These are phyloP conservation scores for Phalacrocorax aristotelis DNA, from an alignment of 2,113 vertebrate genomes.

Conservation along the genomic window DNA sequence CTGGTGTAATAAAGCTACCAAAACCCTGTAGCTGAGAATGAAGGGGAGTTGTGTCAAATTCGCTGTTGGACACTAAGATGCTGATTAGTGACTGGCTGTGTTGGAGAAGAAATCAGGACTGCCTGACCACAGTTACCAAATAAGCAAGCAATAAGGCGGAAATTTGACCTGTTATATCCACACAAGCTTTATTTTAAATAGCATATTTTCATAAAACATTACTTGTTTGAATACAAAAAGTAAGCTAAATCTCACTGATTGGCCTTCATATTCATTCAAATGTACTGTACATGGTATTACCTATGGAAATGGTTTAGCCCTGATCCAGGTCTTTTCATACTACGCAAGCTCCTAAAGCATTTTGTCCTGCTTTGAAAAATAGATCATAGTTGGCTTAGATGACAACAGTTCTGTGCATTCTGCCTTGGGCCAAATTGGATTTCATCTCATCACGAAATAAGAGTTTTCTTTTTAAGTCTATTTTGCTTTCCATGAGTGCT, in stretches of 20 bases:
- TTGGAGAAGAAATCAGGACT: neutral
- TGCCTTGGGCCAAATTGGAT: conserved; percentile 34
- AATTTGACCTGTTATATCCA: neutral
- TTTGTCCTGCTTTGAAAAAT: conserved; percentile 41
- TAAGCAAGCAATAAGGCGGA: neutral
- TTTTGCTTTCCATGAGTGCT: conserved; percentile 10
- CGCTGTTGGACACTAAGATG: neutral
- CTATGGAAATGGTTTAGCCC: neutral
- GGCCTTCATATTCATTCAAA: neutral
- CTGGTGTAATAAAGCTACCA: neutral
- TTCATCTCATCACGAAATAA: conserved; percentile 54
- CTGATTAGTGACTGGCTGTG: neutral
- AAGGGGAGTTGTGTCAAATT: neutral
- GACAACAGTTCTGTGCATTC: conserved; percentile 7
- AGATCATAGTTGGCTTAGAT: conserved; percentile 9
- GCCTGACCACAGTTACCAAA: neutral
- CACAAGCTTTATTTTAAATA: neutral
- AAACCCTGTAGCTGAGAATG: neutral
- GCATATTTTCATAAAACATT: neutral
- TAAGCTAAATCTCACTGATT: neutral
- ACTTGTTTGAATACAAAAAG: neutral
- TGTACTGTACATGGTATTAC: neutral
- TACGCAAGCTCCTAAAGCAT: neutral
- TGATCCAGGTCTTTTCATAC: neutral
- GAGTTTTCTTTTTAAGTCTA: conserved; percentile 19